A percentile compares a stretch with the other conserved stretches of the same genome.
These are phyloP conservation scores for Tetrax tetrax DNA, from an alignment of 2,113 vertebrate genomes.

Conservation along the genomic window DNA sequence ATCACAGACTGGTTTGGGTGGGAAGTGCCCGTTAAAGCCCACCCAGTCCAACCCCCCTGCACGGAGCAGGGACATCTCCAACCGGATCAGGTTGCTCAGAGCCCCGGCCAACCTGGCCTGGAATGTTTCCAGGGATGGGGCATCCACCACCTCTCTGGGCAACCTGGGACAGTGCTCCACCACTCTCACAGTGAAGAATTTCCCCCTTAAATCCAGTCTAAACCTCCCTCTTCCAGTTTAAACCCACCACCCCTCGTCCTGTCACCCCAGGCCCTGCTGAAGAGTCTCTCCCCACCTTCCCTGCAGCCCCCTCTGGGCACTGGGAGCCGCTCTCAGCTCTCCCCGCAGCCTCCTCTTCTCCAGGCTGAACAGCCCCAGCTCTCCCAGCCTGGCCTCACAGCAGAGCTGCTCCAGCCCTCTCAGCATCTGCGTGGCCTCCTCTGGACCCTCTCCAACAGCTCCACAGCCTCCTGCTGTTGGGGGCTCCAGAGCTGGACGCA, in stretches of 20 bases:
- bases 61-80: neutral
- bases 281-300: too few relatives aligned
- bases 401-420: neutral
- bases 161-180: neutral
- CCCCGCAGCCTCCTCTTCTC: too few relatives aligned
- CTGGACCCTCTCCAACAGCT: neutral
- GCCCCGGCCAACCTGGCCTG: accelerated
- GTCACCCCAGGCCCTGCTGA: too few relatives aligned
- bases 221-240: too few relatives aligned
- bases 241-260: too few relatives aligned
- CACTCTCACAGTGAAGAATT: neutral
- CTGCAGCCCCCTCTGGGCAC: too few relatives aligned
- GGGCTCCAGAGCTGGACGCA: neutral
- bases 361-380: too few relatives aligned
- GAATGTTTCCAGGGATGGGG: neutral
- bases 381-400: neutral
- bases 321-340: too few relatives aligned
- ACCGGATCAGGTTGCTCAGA: accelerated
- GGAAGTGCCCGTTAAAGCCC: neutral
- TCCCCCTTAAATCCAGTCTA: too few relatives aligned
- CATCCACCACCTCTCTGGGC: neutral
- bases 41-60: neutral
- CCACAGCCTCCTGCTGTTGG: neutral
- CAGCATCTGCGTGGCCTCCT: neutral
- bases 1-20: neutral